Evolutionary conservation across 2,888 invertebrate species (phyloP), one percentile per base, ranked within the genome.

Genomic region (Drosophila vallismaia): DNA sequence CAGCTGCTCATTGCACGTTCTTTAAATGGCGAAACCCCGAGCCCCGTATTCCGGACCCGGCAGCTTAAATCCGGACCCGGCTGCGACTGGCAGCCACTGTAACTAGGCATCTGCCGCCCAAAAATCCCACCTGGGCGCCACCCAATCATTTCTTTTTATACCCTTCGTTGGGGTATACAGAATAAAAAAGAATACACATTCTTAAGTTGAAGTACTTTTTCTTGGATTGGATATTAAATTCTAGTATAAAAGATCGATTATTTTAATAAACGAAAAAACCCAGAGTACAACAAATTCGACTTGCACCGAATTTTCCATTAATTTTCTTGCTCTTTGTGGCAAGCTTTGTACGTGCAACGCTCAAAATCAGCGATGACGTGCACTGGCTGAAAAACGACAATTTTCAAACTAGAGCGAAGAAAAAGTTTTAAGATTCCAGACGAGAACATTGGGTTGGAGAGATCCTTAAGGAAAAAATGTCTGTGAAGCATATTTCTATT

Each of bases 1-100:
- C 71, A 69, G 74, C 74, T 74, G 75, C 74, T 73, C 72, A 63
- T 69, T 74, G 74, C 85, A 81, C 81, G 67, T 76, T 68, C 44
- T 54, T 46, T 42, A 58, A 68, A 55, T 74, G 69, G 57, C 46
- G 53, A 48, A 24, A 24, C 44, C 44, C 36, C 10, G 26, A 26
- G 28, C 53, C 28, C 12, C 8, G 31, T 44, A 5, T 44, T 44
- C 44, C 44, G 44, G 19, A 44, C 29, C 29, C 51, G 50, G 44
- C 38, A 45, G 33, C 54, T 56, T 38, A 45, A 38, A 62, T 50
- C 63, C 44, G 64, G n/a, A 64, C 63, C 64, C 50, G 49, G 45
- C 50, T 36, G 36, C 36, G 36, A n/a, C n/a, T 74, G 71, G 66
- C 71, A 71, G 73, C 49, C 46, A 66, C 69, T 76, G 62, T 63